Percentiles rank a stretch among this genome's conserved stretches.
Evolutionary conservation across 2,797 vertebrate species (phyloP).

Genomic region (Petrocephalus schoutedeni): DNA sequence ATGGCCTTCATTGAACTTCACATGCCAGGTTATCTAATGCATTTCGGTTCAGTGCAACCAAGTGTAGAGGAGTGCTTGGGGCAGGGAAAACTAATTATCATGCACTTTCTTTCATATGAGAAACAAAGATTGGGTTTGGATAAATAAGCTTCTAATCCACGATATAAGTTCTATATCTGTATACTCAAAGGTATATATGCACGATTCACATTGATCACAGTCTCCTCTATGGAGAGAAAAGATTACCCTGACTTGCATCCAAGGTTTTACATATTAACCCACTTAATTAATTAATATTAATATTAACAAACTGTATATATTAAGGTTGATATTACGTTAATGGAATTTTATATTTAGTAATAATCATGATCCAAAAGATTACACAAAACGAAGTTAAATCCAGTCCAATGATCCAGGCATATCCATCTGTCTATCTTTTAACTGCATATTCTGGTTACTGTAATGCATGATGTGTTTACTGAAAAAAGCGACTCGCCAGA

Average conservation of each 20-base stretch:
- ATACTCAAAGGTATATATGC: not conserved
- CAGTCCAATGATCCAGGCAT: not conserved
- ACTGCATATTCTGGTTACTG: not conserved
- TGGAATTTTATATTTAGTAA: constrained; percentile 2
- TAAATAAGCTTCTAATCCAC: constrained; percentile 25
- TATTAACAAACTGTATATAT: not conserved
- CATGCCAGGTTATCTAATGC: constrained; percentile 15
- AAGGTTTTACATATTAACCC: not conserved
- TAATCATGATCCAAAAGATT: not conserved
- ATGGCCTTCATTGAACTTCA: constrained; percentile 6
- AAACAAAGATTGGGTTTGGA: constrained; percentile 27
- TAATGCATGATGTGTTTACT: not conserved
- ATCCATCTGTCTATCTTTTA: not conserved
- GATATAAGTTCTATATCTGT: not conserved
- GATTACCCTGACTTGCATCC: not conserved
- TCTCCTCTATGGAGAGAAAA: not conserved
- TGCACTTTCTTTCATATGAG: constrained; percentile 20
- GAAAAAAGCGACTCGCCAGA: not conserved
- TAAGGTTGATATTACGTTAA: not conserved
- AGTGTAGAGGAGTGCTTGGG: constrained; percentile 17
- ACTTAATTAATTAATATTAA: too few relatives aligned
- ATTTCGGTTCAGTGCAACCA: constrained; percentile 1
- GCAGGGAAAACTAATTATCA: constrained; percentile 32
- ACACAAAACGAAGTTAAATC: not conserved
- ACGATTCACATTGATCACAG: not conserved